Conservation (phyloP, 2,113 vertebrate species). For the Theristicus caerulescens region DNA sequence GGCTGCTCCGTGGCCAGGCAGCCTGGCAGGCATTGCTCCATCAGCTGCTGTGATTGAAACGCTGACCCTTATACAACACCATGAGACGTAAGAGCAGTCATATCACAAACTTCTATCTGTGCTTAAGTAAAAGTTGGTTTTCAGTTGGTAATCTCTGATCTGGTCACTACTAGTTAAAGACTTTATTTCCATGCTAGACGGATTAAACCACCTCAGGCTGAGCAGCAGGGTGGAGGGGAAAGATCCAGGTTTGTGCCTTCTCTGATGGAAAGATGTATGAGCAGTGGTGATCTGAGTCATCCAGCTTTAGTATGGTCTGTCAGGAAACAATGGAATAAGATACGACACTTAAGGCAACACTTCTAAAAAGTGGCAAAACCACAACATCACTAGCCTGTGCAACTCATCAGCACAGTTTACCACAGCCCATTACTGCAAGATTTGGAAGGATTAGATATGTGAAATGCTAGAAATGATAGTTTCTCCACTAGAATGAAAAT, state of each 20-base stretch:
- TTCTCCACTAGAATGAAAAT: constrained; percentile 35
- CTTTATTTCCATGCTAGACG: neutral
- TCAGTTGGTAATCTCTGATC: neutral
- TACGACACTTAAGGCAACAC: neutral
- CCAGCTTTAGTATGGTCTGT: neutral
- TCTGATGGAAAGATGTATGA: neutral
- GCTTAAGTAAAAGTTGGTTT: neutral
- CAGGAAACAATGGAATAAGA: constrained; percentile 9
- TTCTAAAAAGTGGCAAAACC: constrained; percentile 2
- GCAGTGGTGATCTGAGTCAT: neutral
- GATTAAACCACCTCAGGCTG: neutral
- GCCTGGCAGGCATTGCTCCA: neutral
- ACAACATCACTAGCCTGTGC: constrained; percentile 18
- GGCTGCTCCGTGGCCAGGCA: neutral
- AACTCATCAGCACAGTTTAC: constrained; percentile 28
- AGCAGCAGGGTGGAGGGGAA: fast-evolving
- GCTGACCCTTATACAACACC: neutral
- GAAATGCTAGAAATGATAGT: constrained; percentile 19
- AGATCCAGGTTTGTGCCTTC: neutral
- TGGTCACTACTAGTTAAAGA: neutral
- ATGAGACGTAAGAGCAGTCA: fast-evolving
- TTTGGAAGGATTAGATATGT: constrained; percentile 8
- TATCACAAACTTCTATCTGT: neutral
- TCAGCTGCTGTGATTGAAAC: neutral
- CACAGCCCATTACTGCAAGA: neutral